Percentiles rank a stretch among this genome's conserved stretches.
These are phyloP conservation scores for Esox niger DNA, from an alignment of 2,113 vertebrate genomes.

Conservation along the genomic window DNA sequence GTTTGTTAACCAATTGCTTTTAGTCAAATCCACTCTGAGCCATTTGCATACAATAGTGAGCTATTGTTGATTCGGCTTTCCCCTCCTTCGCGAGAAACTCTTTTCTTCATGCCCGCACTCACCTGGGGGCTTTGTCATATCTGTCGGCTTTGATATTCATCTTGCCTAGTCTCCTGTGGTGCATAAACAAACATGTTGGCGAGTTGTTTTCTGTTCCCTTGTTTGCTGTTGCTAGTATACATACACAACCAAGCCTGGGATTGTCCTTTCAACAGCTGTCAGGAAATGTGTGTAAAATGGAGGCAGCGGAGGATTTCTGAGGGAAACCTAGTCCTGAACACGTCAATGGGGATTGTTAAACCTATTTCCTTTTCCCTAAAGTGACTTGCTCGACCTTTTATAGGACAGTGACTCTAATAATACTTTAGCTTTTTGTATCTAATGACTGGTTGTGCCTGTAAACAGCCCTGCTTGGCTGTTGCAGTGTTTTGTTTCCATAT, in stretches of 20 bases:
- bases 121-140: background rate
- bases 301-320: no score
- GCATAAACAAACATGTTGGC: background rate
- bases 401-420: no score
- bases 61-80: background rate
- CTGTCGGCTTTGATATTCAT: slow-evolving; percentile 8
- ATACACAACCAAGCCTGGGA: background rate
- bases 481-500: no score
- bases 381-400: no score
- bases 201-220: background rate
- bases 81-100: background rate
- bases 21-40: background rate
- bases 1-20: background rate
- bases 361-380: no score
- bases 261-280: slow-evolving; percentile 19
- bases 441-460: no score
- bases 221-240: slow-evolving; percentile 8
- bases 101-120: background rate
- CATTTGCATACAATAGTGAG: background rate
- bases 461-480: no score
- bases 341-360: no score
- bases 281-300: no score
- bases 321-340: no score
- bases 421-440: no score
- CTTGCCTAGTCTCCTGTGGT: background rate